A percentile compares a stretch with the other conserved stretches of the same genome.
Evolutionary conservation across 2,888 invertebrate genomes (phyloP).

Genomic region (Pharmacophagus antenor): DNA sequence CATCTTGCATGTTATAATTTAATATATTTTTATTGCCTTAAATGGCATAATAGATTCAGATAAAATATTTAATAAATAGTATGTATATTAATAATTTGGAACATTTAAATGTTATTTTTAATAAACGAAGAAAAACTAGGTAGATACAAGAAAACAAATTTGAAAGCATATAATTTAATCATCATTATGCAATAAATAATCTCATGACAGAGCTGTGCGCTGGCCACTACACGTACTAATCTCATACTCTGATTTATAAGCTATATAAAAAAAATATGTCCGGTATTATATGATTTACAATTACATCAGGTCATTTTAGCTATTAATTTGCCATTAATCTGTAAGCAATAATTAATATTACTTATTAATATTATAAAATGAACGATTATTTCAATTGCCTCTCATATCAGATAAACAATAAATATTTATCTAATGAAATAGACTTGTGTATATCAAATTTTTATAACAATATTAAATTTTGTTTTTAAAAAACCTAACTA

Average conservation of each 20-base stretch:
- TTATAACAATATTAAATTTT: conserved; percentile 1
- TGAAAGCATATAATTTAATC: conserved; percentile 27
- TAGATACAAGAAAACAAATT: conserved; percentile 10
- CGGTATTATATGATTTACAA: not conserved
- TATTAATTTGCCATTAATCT: not conserved
- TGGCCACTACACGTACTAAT: conserved; percentile 6
- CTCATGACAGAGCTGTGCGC: conserved; percentile 24
- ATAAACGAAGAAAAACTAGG: not conserved
- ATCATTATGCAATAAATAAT: conserved; percentile 19
- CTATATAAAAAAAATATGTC: not conserved
- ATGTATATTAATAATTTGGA: not conserved
- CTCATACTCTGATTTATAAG: not conserved
- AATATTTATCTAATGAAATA: not conserved
- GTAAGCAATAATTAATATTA: not conserved
- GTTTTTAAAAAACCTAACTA: not conserved
- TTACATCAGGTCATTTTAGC: not conserved
- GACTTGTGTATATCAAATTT: not conserved
- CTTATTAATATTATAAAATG: not conserved
- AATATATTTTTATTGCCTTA: not conserved
- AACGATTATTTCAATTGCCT: not conserved
- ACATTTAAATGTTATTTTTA: not conserved
- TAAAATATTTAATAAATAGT: too few species aligned
- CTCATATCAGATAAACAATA: not conserved
- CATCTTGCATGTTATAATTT: too few species aligned
- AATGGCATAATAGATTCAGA: not conserved